These are phyloP conservation scores for Stenodera caucasica DNA, from an alignment of 2,888 invertebrate genomes.

Conservation along the genomic window DNA sequence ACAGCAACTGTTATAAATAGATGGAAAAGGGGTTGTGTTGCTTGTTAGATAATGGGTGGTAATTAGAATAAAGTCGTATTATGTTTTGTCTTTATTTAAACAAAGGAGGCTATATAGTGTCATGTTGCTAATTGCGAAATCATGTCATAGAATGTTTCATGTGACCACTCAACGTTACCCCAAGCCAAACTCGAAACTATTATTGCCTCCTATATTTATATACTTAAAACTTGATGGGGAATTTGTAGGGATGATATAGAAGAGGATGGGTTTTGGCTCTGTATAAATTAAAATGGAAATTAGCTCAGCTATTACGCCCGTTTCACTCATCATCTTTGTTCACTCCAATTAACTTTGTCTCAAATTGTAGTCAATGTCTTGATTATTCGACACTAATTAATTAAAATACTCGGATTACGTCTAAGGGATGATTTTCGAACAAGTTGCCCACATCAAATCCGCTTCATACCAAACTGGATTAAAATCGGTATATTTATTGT, in stretches of 20 bases:
- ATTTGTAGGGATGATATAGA: constrained; percentile 9
- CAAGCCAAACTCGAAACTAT: constrained; percentile 42
- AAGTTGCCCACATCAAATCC: constrained; percentile 1
- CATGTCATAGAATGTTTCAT: constrained; percentile 38
- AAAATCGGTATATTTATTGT: too few species aligned
- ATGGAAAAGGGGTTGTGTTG: neutral
- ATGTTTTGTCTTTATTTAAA: constrained; percentile 13
- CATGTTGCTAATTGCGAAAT: constrained; percentile 42
- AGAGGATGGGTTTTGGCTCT: neutral
- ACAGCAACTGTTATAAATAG: neutral
- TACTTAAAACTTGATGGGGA: constrained; percentile 18
- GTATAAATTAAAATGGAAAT: constrained; percentile 28
- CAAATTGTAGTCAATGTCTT: constrained; percentile 40
- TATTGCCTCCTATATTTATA: constrained; percentile 41
- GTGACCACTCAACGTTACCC: constrained; percentile 39
- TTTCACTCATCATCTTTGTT: constrained; percentile 29
- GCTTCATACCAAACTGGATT: neutral
- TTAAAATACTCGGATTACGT: constrained; percentile 37
- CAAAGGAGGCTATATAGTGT: constrained; percentile 27
- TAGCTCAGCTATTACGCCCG: constrained; percentile 16
- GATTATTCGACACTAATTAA: constrained; percentile 44
- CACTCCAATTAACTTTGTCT: constrained; percentile 44
- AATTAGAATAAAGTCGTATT: neutral
- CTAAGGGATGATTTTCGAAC: constrained; percentile 11
- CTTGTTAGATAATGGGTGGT: neutral